Evolutionary conservation across 2,888 invertebrate genomes (phyloP).

Genomic region (Xanthia icteritia): DNA sequence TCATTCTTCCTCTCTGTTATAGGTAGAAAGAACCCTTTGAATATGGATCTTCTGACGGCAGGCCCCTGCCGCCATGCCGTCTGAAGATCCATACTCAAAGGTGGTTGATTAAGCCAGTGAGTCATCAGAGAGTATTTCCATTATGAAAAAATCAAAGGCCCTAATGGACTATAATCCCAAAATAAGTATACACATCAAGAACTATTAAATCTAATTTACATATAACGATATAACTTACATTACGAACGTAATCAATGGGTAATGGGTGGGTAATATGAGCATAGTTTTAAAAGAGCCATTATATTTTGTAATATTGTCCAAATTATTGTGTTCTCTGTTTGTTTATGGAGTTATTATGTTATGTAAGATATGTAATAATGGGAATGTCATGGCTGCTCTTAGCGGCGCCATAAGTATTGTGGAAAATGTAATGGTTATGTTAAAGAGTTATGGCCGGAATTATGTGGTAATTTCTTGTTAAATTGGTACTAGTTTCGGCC

Average conservation of each 20-base stretch:
- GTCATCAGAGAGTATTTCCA: background rate
- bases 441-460: slow-evolving; percentile 9
- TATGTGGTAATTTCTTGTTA: slow-evolving; percentile 20
- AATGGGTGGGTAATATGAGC: background rate
- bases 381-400: slow-evolving; percentile 33
- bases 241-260: slow-evolving; percentile 31
- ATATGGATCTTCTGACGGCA: background rate
- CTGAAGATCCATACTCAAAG: no score
- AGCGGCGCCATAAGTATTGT: slow-evolving; percentile 1
- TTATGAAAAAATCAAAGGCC: background rate
- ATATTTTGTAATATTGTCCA: slow-evolving; percentile 52
- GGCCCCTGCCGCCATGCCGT: no score
- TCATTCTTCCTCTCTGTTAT: background rate
- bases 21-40: no score
- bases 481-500: background rate
- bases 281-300: slow-evolving; percentile 48
- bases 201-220: slow-evolving; percentile 46
- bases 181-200: slow-evolving; percentile 11
- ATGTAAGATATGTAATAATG: slow-evolving; percentile 41
- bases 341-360: slow-evolving; percentile 45
- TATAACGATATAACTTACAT: slow-evolving; percentile 11
- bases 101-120: background rate
- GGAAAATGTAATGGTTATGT: slow-evolving; percentile 1
- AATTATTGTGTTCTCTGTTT: slow-evolving; percentile 51
- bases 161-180: background rate